These are phyloP conservation scores for Drosophila virilis DNA, from an alignment of 1,140 invertebrate species.

Conservation along the genomic window DNA sequence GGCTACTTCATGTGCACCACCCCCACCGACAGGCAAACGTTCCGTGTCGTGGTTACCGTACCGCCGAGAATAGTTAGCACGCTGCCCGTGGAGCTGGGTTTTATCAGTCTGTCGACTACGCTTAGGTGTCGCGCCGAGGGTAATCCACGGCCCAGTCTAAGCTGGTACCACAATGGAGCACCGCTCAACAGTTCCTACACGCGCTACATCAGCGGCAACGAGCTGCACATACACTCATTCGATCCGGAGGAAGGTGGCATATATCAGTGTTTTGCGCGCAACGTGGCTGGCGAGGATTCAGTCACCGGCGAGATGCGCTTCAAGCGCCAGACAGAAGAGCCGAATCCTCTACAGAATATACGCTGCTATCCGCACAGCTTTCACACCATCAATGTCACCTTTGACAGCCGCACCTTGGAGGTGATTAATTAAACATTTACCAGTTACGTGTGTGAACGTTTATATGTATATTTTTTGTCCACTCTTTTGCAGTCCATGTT, in stretches of 20 bases:
- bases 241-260: slow-evolving; percentile 80
- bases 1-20: slow-evolving; percentile 74
- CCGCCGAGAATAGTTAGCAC: slow-evolving; percentile 62
- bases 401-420: slow-evolving; percentile 68
- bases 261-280: slow-evolving; percentile 82
- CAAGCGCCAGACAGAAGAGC: slow-evolving; percentile 57
- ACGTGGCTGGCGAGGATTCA: slow-evolving; percentile 77
- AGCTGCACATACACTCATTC: slow-evolving; percentile 74
- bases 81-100: slow-evolving; percentile 64
- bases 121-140: slow-evolving; percentile 69
- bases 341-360: slow-evolving; percentile 74
- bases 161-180: slow-evolving; percentile 78
- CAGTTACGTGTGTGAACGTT: too few species aligned
- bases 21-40: slow-evolving; percentile 62
- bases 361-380: slow-evolving; percentile 83
- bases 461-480: background rate
- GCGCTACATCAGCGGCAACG: slow-evolving; percentile 74
- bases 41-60: slow-evolving; percentile 74
- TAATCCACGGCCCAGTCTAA: slow-evolving; percentile 69
- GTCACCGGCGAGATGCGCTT: slow-evolving; percentile 70
- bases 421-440: slow-evolving; percentile 31
- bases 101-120: slow-evolving; percentile 64
- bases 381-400: slow-evolving; percentile 79
- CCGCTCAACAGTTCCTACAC: slow-evolving; percentile 76
- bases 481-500: slow-evolving; percentile 62